Conservation (phyloP, 2,888 invertebrate species). For the Campaea margaritaria region DNA sequence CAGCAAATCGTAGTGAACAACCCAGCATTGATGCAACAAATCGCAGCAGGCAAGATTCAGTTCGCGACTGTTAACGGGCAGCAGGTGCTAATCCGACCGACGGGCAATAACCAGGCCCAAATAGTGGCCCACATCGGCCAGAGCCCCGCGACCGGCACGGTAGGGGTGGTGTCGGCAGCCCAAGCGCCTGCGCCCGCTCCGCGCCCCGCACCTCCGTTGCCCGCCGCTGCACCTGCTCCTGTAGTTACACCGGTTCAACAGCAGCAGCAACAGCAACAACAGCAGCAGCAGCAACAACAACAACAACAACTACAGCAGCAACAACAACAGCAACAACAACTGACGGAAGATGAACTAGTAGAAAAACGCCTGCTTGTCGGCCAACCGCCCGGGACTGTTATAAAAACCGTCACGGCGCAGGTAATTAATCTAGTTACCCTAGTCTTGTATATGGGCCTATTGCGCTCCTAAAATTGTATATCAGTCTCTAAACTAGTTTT, state of each 20-base stretch:
- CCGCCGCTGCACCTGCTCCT: constrained; percentile 43
- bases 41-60: constrained; percentile 93
- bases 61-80: constrained; percentile 94
- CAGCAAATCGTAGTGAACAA: constrained; percentile 92
- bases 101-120: constrained; percentile 91
- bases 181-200: constrained; percentile 44
- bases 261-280: constrained; percentile 42
- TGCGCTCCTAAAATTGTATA: neutral
- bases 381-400: constrained; percentile 93
- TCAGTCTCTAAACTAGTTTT: too few relatives aligned
- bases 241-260: constrained; percentile 33
- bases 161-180: constrained; percentile 48
- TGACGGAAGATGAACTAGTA: constrained; percentile 82
- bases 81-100: constrained; percentile 92
- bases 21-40: constrained; percentile 91
- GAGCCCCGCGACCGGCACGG: constrained; percentile 67
- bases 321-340: constrained; percentile 53
- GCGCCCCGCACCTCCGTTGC: constrained; percentile 46
- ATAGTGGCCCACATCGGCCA: constrained; percentile 90
- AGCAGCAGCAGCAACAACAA: constrained; percentile 53
- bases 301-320: too few relatives aligned
- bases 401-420: constrained; percentile 95
- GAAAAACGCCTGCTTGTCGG: constrained; percentile 91
- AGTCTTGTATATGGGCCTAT: too few relatives aligned
- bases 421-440: constrained; percentile 46